A percentile compares a stretch with the other conserved stretches of the same genome.
Evolutionary conservation across 2,797 vertebrate genomes (phyloP).

Genomic region (Staurois parvus): DNA sequence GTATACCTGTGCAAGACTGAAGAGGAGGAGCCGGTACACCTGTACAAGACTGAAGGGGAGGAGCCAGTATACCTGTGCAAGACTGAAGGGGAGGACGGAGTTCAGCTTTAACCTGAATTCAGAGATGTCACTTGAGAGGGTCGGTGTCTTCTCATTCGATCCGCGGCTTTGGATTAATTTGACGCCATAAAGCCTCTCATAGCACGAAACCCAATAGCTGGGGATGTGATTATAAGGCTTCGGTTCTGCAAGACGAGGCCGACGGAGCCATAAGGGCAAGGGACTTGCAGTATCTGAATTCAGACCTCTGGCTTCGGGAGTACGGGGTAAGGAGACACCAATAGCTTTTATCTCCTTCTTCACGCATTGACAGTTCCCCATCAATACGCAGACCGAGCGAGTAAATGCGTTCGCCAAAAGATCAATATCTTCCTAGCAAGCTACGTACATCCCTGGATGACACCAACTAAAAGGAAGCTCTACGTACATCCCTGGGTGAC

Average conservation of each 20-base stretch:
- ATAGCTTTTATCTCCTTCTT: background rate
- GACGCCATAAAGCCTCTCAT: conserved; percentile 13
- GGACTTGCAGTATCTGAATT: background rate
- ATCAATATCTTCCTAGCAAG: too few species aligned
- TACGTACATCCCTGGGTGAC: too few species aligned
- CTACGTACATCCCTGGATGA: too few species aligned
- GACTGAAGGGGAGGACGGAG: background rate
- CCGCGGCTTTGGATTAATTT: conserved; percentile 37
- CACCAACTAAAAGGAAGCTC: too few species aligned
- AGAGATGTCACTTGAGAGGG: background rate
- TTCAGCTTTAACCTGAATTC: conserved; percentile 18
- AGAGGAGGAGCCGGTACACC: too few species aligned
- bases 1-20: too few species aligned
- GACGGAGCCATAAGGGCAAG: background rate
- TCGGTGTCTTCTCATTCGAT: conserved; percentile 3
- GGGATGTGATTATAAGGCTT: conserved; percentile 21
- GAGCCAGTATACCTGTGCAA: too few species aligned
- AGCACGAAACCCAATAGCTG: conserved; percentile 24
- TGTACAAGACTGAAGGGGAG: too few species aligned
- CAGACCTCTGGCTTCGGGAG: background rate
- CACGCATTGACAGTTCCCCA: background rate
- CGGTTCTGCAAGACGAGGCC: conserved; percentile 12
- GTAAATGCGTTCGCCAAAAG: background rate
- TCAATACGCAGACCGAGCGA: background rate
- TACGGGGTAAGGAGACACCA: background rate